A percentile compares a stretch with the other conserved stretches of the same genome.
Conservation (phyloP, 2,888 invertebrate species). For the Sarcophaga carnaria region DNA sequence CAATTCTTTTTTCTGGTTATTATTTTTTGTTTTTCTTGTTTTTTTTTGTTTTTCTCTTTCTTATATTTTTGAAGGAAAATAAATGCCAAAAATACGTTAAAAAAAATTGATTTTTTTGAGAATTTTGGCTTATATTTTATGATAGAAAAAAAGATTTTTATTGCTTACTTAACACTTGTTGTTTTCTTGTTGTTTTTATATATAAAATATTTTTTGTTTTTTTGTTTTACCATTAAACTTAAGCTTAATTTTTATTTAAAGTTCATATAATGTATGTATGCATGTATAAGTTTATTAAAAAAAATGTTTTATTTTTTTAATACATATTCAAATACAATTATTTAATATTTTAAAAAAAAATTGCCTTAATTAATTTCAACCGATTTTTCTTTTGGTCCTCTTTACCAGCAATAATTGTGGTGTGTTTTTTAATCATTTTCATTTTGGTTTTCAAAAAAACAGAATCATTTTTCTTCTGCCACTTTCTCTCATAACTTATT, state of each 20-base stretch:
- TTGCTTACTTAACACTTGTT: constrained; percentile 80
- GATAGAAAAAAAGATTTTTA: constrained; percentile 72
- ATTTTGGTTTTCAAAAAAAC: constrained; percentile 47
- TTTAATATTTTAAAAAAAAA: neutral
- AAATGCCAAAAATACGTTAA: constrained; percentile 42
- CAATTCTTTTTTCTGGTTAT: constrained; percentile 58
- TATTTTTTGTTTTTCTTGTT: constrained; percentile 37
- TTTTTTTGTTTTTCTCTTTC: neutral
- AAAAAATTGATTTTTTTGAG: neutral
- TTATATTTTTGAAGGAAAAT: constrained; percentile 15
- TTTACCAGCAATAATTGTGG: constrained; percentile 77
- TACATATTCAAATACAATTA: constrained; percentile 12
- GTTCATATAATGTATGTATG: neutral
- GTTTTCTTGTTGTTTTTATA: constrained; percentile 57
- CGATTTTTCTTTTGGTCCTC: constrained; percentile 79
- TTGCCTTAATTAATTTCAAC: constrained; percentile 69
- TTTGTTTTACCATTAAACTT: constrained; percentile 37
- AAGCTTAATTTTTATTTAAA: constrained; percentile 28
- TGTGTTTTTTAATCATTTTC: constrained; percentile 46
- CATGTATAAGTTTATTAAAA: constrained; percentile 7
- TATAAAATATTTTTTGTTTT: constrained; percentile 42
- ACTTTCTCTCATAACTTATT: constrained; percentile 39
- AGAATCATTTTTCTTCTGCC: constrained; percentile 29
- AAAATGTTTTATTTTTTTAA: neutral
- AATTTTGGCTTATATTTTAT: constrained; percentile 14